A percentile compares a stretch with the other conserved stretches of the same genome.
phyloP scores from a whole-genome alignment of 2,113 vertebrate species.

The Ranitomeya imitator region DNA sequence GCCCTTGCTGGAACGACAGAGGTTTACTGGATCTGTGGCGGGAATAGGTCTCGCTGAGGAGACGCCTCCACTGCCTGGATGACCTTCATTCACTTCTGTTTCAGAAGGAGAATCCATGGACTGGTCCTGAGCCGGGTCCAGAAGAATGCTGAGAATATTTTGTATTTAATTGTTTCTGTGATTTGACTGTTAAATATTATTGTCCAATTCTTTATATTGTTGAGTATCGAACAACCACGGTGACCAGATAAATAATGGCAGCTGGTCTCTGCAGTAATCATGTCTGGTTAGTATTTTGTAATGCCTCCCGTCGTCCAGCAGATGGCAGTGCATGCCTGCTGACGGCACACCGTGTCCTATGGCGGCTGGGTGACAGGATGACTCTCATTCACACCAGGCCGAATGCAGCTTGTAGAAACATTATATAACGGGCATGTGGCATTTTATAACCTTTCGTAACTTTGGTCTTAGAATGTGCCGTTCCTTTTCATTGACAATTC shows the following conservation, averaged over 20 bases:
- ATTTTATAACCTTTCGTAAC: slow-evolving; percentile 6
- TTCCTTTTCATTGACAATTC: neutral
- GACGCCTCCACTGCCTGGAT: neutral
- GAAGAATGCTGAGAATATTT: neutral
- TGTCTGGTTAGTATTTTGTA: neutral
- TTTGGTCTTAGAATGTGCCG: too few species aligned
- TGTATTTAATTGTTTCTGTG: neutral
- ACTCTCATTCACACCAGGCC: neutral
- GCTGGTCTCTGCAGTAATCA: neutral
- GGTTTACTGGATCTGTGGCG: neutral
- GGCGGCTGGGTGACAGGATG: neutral
- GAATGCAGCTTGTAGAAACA: neutral
- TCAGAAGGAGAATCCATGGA: neutral
- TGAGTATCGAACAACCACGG: neutral
- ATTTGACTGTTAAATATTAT: neutral
- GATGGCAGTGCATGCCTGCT: neutral
- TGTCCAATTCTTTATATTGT: neutral
- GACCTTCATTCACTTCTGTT: neutral
- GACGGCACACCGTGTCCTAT: neutral
- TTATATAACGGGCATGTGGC: neutral
- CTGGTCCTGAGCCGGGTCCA: neutral
- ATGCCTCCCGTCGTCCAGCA: neutral
- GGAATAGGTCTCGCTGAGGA: neutral
- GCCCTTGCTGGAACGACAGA: too few species aligned
- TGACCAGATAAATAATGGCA: neutral